phyloP scores from a whole-genome alignment of 2,888 invertebrate genomes.

The Heliconius hortense region DNA sequence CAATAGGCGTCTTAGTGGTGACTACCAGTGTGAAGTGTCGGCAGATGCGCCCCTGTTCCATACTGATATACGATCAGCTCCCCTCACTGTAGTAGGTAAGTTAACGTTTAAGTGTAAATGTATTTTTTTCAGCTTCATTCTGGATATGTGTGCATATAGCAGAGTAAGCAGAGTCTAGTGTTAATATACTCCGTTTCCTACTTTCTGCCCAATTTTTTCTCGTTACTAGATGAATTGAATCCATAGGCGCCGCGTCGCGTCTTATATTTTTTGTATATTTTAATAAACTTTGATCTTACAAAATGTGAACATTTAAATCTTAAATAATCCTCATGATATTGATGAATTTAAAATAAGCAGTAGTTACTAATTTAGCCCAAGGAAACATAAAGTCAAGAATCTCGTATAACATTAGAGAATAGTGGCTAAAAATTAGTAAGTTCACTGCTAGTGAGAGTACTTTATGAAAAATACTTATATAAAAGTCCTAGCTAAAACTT shows the following conservation, averaged over 20 bases:
- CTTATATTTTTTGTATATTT: too few species aligned
- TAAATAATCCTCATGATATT: not conserved
- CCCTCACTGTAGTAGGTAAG: conserved; percentile 86
- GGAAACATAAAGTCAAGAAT: not conserved
- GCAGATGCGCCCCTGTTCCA: conserved; percentile 87
- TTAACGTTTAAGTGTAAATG: not conserved
- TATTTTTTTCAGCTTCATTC: not conserved
- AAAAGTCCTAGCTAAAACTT: not conserved
- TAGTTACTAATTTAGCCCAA: not conserved
- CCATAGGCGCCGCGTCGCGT: too few species aligned
- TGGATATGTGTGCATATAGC: not conserved
- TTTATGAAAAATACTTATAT: not conserved
- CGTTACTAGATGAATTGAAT: too few species aligned
- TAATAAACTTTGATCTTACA: too few species aligned
- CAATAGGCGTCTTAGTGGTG: conserved; percentile 84
- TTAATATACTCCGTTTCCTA: too few species aligned
- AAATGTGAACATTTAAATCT: too few species aligned
- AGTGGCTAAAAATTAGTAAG: not conserved
- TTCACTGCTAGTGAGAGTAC: not conserved
- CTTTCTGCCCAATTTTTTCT: too few species aligned
- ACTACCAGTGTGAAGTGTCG: conserved; percentile 88
- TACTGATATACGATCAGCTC: conserved; percentile 83
- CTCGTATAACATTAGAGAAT: not conserved
- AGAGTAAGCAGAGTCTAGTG: not conserved
- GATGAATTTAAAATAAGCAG: not conserved